Base-by-base conservation (phyloP, 2,797 vertebrate genomes). In the Loriculus beryllinus region DNA sequence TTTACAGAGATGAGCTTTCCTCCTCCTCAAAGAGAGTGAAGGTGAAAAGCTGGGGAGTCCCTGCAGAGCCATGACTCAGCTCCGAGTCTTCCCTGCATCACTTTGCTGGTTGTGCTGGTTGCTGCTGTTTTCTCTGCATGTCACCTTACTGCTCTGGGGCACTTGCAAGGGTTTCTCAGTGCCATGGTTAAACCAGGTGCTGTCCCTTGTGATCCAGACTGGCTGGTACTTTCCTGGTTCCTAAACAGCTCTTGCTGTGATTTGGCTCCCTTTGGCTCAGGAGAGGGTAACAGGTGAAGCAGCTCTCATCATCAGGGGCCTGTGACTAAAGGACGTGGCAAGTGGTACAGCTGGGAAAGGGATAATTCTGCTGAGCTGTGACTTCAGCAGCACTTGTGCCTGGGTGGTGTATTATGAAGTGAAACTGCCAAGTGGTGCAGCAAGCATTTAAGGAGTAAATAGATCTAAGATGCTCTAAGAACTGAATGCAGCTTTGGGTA, bases 61-160 rank as follows among this genome's bases (percentile, higher is more conserved):
- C 51, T 0, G 2, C 14, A 31, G 71, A 45, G 37, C 54, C 0
- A 0, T 21, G 51, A 60, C 31, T 88, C 65, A 64, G 37, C 21
- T 40, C 33, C 0, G 12, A n/a, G 31, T 16, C 10, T 71, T 49
- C 21, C 67, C 59, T 39, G 0, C 21, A 23, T 13, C 0, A 0
- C 17, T 86, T 59, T 0, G 0, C 7, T 3, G n/a, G 2, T 54
- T 43, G 47, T 31, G 78, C n/a, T 0, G 0, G 8, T 31, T 12
- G 10, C 31, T 81, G 20, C 49, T 2, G 0, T 28, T 81, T 57
- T 59, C 4, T 7, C 39, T 65, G 6, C 10, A 1, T n/a, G 11
- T 21, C 17, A 1, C 57, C 28, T 52, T 18, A 2, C 35, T 26
- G 28, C 57, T 81, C 69, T 47, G 49, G 25, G 33, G 19, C 28